A percentile compares a stretch with the other conserved stretches of the same genome.
Conservation (phyloP, 2,888 invertebrate species). For the Prionchulus punctatus region DNA sequence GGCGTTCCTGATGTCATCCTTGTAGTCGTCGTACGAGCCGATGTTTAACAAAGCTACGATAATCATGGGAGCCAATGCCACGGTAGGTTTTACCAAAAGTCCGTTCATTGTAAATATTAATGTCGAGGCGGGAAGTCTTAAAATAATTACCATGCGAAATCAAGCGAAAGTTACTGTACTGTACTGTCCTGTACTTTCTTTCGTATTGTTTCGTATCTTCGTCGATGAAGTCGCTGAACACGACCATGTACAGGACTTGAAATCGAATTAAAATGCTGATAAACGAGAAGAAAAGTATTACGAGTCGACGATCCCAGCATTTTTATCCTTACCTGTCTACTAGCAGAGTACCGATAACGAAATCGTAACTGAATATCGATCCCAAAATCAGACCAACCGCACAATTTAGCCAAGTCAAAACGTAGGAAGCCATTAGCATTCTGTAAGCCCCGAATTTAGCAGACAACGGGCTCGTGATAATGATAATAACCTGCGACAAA, state of each 20-base stretch:
- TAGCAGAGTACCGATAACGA: background rate
- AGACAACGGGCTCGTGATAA: background rate
- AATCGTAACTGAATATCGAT: background rate
- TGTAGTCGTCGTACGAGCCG: background rate
- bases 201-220: constrained; percentile 1
- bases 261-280: constrained; percentile 1
- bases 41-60: background rate
- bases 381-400: background rate
- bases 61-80: background rate
- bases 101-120: background rate
- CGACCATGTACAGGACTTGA: background rate
- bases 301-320: background rate
- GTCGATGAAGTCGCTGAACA: constrained; percentile 4
- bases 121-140: background rate
- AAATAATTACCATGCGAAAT: background rate
- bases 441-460: background rate
- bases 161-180: background rate
- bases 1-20: background rate
- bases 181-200: background rate
- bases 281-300: background rate
- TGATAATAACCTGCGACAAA: background rate
- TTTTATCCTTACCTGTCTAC: constrained; percentile 1
- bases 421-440: background rate
- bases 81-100: background rate
- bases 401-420: constrained; percentile 6